Evolutionary conservation across 2,888 invertebrate genomes (phyloP), one percentile per base, ranked within the genome.

Genomic region (Drosophila helvetica): DNA sequence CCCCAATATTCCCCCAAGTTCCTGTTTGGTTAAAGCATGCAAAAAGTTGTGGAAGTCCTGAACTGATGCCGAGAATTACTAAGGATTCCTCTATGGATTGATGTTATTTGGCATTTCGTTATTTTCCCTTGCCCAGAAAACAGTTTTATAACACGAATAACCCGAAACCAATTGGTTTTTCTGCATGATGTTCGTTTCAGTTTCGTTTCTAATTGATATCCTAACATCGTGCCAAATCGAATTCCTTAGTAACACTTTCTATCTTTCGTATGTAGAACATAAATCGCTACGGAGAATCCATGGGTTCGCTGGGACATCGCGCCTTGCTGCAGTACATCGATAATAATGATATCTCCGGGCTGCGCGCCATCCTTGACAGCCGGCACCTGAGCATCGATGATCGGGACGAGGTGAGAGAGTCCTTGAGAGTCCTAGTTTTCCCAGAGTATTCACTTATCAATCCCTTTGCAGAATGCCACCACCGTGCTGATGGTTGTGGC

Each of bases 401-500:
- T 92, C 94, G 94, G 88, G 97, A 98, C 93, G 97, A 97, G 93
- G 97, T 96, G 7, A 6, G n/a, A 38, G 1, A n/a, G 15, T 6
- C 33, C 12, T 15, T 10, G 38, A 15, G 15, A 38, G 7, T 2
- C 1, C 15, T 9, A 0, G 4, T 5, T 9, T 12, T 17, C 18
- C 15, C 7, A 38, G n/a, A n/a, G 6, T 38, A 22, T 15, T 15
- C 3, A 22, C 15, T 18, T 15, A 27, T 50, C 22, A 22, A 2
- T 1, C 22, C 19, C 8, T 27, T 12, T 42, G 1, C 90, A 98
- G 97, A 98, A 97, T 94, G 98, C 98, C 74, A 96, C 96, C 72
- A 98, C 98, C 54, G 96, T 97, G 58, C 96, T 99, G 90, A 98
- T 99, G 94, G 95, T 96, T 89, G 98, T 98, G 52, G 95, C 97